Conservation (phyloP, 2,888 invertebrate genomes). For the Brenthis daphne region DNA sequence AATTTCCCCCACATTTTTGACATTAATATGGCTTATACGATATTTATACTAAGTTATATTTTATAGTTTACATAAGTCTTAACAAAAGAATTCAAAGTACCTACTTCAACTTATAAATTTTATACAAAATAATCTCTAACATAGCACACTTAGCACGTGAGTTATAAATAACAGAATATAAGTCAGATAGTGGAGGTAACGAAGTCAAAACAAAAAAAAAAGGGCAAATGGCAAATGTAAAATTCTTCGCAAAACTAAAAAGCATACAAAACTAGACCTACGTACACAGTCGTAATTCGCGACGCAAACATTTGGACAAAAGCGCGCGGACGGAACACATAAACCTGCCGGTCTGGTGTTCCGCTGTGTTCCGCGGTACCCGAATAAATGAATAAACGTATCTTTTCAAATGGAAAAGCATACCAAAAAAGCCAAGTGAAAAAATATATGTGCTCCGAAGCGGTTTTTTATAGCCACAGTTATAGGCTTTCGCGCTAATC, state of each 20-base stretch:
- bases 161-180: conserved; percentile 3
- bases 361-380: conserved; percentile 39
- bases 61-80: too few species aligned
- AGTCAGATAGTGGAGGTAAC: conserved; percentile 22
- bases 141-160: neutral
- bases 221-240: conserved; percentile 25
- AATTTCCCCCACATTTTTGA: too few species aligned
- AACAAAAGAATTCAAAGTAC: too few species aligned
- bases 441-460: conserved; percentile 48
- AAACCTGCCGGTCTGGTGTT: conserved; percentile 44
- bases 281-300: conserved; percentile 44
- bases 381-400: conserved; percentile 53
- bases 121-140: neutral
- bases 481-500: conserved; percentile 58
- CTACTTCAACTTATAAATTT: neutral
- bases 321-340: conserved; percentile 45
- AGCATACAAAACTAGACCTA: conserved; percentile 36
- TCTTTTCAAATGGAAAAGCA: conserved; percentile 58
- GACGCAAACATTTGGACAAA: conserved; percentile 45
- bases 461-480: conserved; percentile 56
- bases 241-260: conserved; percentile 38
- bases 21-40: too few species aligned
- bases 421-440: conserved; percentile 47
- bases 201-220: conserved; percentile 27
- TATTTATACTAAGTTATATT: too few species aligned